These are phyloP conservation scores for Ivindomyrus marchei DNA, from an alignment of 2,113 vertebrate species.

Conservation along the genomic window DNA sequence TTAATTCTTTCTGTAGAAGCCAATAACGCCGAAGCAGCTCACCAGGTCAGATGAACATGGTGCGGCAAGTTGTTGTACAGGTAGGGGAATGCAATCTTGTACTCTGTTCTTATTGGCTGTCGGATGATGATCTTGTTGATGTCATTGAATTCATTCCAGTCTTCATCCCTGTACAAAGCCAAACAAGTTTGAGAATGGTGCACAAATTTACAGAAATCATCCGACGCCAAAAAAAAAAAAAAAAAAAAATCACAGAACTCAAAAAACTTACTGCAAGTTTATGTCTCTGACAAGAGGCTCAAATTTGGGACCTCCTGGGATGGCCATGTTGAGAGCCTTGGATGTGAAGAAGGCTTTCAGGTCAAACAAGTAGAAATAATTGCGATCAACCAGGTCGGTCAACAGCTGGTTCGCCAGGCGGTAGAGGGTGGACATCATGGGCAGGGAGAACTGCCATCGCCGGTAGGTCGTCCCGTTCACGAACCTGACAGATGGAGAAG, in stretches of 20 bases:
- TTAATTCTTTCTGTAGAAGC: background rate
- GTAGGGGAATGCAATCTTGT: slow-evolving; percentile 97
- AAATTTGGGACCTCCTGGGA: slow-evolving; percentile 96
- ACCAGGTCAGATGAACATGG: slow-evolving; percentile 98
- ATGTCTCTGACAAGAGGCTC: slow-evolving; percentile 96
- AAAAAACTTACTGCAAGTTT: slow-evolving; percentile 84
- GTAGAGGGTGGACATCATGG: slow-evolving; percentile 99
- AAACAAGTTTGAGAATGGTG: background rate
- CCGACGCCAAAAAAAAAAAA: no score
- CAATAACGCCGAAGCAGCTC: slow-evolving; percentile 13
- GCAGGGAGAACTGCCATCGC: slow-evolving; percentile 95
- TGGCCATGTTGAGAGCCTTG: slow-evolving; percentile 97
- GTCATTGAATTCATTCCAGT: slow-evolving; percentile 99
- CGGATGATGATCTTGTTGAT: slow-evolving; percentile 99
- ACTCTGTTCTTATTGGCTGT: slow-evolving; percentile 95
- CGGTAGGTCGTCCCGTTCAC: slow-evolving; percentile 96
- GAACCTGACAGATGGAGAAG: slow-evolving; percentile 57
- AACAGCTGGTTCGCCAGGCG: slow-evolving; percentile 94
- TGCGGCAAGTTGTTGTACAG: slow-evolving; percentile 97
- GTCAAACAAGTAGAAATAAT: slow-evolving; percentile 97
- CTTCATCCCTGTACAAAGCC: slow-evolving; percentile 77
- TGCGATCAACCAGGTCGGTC: slow-evolving; percentile 91
- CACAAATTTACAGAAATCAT: background rate
- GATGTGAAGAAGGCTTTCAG: slow-evolving; percentile 97
- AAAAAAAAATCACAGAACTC: background rate